Evolutionary conservation across 2,888 invertebrate genomes (phyloP), one percentile per base, ranked within the genome.

Genomic region (Cremastinae sp.): DNA sequence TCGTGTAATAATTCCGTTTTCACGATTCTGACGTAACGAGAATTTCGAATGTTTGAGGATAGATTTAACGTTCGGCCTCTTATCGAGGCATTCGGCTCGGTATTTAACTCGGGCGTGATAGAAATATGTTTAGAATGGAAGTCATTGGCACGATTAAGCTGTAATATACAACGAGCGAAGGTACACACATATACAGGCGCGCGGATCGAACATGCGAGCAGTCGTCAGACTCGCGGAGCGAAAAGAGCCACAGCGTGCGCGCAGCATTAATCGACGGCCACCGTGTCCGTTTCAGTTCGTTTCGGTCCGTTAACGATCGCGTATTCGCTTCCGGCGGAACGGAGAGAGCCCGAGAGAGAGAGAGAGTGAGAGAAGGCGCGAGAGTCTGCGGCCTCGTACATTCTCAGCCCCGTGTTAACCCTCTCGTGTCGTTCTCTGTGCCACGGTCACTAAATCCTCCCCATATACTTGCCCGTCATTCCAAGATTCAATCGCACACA

Each of bases 261-360:
- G 68, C n/a, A n/a, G 81, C 81, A 84, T 83, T 79, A 83, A 83
- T 79, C 80, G 79, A 68, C 78, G 79, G 81, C 82, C 81, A 75
- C 80, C 77, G 79, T 51, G 68, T 82, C 80, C 80, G 81, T 80
- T 84, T 82, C 79, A 79, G 81, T 80, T 78, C 77, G 77, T 79
- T 81, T 82, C 83, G 79, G 81, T 81, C 78, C 78, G 79, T 82
- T 82, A 82, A 83, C 82, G 79, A 75, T 75, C 66, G 79, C 73
- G 78, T 79, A 81, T 82, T 83, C 80, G 79, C 82, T 82, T 83
- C 83, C 83, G 81, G 75, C 81, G 82, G 82, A 83, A 83, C 79
- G 58, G 72, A 76, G 55, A 9, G 47, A n/a, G n/a, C n/a, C n/a
- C n/a, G n/a, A n/a, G n/a, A n/a, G n/a, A n/a, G n/a, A n/a, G n/a